These are phyloP conservation scores for Osedax frankpressi DNA, from an alignment of 2,888 invertebrate species.

Conservation along the genomic window DNA sequence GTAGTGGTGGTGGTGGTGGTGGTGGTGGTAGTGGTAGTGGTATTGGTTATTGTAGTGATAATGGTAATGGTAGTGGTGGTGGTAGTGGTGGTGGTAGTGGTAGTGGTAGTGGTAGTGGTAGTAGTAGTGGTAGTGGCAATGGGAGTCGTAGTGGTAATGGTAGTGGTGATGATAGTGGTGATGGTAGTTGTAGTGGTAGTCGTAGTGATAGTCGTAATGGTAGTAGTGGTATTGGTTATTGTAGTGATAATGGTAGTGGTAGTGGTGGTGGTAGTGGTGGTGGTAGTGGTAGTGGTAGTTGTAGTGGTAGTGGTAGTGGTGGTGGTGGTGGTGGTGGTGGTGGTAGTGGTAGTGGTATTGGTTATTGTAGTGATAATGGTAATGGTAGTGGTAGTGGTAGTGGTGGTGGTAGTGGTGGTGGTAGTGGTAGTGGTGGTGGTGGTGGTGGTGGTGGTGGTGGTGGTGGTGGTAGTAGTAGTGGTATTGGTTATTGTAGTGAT, in stretches of 20 bases:
- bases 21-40: conserved; percentile 19
- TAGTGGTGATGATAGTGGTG: not conserved
- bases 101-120: not conserved
- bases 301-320: conserved; percentile 15
- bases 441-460: conserved; percentile 20
- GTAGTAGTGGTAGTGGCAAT: not conserved
- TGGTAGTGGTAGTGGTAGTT: conserved; percentile 14
- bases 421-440: conserved; percentile 17
- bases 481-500: conserved; percentile 15
- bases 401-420: conserved; percentile 10
- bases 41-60: conserved; percentile 14
- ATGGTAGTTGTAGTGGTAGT: not conserved
- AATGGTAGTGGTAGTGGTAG: conserved; percentile 15
- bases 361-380: conserved; percentile 18
- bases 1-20: conserved; percentile 19
- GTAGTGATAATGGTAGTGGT: conserved; percentile 14
- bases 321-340: conserved; percentile 12
- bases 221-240: conserved; percentile 18
- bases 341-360: conserved; percentile 19
- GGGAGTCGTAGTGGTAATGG: not conserved
- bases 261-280: conserved; percentile 14
- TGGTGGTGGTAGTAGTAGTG: conserved; percentile 19
- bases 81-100: not conserved
- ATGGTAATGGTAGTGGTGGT: conserved; percentile 9
- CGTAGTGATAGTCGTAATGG: not conserved